Evolutionary conservation across 92 coral and sea anemone genomes (phyloP).

Genomic region (Palythoa grandis): DNA sequence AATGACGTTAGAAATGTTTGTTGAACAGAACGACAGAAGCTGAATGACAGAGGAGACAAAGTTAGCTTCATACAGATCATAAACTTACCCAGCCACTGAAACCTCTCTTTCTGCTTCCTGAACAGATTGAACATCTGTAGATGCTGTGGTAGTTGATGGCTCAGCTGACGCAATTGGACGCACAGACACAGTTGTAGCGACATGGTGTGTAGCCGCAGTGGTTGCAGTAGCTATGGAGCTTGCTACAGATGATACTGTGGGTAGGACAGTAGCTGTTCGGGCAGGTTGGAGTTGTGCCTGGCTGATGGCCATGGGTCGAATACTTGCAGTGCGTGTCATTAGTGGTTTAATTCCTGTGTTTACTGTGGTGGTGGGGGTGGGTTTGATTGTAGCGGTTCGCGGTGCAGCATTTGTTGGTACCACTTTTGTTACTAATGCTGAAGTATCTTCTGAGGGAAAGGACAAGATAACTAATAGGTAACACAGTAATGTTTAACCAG

Average conservation of each 20-base stretch:
- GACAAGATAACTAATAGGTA: neutral
- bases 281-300: conserved; percentile 84
- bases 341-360: conserved; percentile 69
- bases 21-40: neutral
- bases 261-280: conserved; percentile 92
- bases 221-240: conserved; percentile 51
- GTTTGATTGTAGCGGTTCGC: conserved; percentile 96
- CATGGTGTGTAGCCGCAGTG: conserved; percentile 68
- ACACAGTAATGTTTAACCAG: too few species aligned
- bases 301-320: conserved; percentile 93
- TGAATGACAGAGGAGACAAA: neutral
- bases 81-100: conserved; percentile 26
- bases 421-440: conserved; percentile 54
- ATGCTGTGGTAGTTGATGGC: neutral
- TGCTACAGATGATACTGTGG: conserved; percentile 76
- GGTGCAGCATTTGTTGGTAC: conserved; percentile 74
- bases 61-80: neutral
- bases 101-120: conserved; percentile 7
- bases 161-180: conserved; percentile 71
- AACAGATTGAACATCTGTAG: conserved; percentile 15
- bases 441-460: conserved; percentile 49
- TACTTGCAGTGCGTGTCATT: conserved; percentile 90
- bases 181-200: conserved; percentile 77
- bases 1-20: neutral
- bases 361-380: conserved; percentile 87